Evolutionary conservation across 2,888 invertebrate species (phyloP), one percentile per base, ranked within the genome.

Genomic region (Temnothorax unifasciatus): DNA sequence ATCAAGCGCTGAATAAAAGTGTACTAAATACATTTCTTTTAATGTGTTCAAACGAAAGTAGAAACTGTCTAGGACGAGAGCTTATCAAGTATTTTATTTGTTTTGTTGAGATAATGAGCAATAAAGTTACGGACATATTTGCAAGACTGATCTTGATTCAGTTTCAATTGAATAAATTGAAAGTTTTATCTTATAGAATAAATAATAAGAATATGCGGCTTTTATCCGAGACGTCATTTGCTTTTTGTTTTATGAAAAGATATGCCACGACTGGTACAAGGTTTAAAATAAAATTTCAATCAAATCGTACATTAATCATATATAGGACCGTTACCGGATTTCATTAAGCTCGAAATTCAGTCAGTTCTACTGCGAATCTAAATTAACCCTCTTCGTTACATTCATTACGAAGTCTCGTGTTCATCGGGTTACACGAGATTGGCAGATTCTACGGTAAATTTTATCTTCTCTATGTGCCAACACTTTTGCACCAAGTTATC

Each of bases 351-450:
- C 18, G 59, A 81, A 81, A 81, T 81, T 81, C 73, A 47, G 74
- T 59, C 74, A 47, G 21, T 71, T 73, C 38, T 73, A 73, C 34
- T 38, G 47, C 34, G 59, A 81, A 81, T 73, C 79, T 38, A 73
- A 81, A 81, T 81, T 73, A 73, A 61, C 79, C 38, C 59, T 81
- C 79, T 79, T 81, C 79, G 59, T 81, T 81, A 81, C 38, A 59
- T 73, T 81, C 79, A 81, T 81, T 81, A 81, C 74, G 47, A 61
- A 73, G 59, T 73, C 74, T 59, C 57, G 47, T 81, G 74, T 81
- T 81, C 38, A 81, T 81, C 79, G 38, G 38, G 74, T 81, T 81
- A 73, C 79, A 59, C 38, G 25, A 73, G 59, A 79, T 79, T 73
- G 79, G 73, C 47, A 21, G 74, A 59, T 73, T 59, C 59, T 25